phyloP scores from a whole-genome alignment of 2,797 vertebrate genomes.

The Centropyge bicolor region DNA sequence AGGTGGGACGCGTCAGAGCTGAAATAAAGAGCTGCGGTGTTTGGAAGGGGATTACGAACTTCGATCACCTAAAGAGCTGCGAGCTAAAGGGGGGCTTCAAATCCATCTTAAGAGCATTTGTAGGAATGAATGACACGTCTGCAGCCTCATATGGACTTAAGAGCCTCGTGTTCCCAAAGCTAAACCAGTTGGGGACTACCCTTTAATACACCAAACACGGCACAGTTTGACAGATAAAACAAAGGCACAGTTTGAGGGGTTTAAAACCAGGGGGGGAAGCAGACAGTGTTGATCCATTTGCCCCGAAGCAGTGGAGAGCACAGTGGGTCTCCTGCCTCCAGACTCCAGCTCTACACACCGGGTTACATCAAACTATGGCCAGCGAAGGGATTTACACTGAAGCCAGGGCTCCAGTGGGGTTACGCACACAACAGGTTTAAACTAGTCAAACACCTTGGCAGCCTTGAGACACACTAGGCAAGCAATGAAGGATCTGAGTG shows the following conservation, averaged over 20 bases:
- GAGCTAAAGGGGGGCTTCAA: constrained; percentile 27
- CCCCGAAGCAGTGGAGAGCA: constrained; percentile 56
- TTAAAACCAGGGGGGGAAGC: constrained; percentile 37
- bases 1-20: constrained; percentile 10
- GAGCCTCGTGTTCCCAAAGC: constrained; percentile 27
- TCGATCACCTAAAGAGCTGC: constrained; percentile 51
- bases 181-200: constrained; percentile 47
- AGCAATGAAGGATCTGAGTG: constrained; percentile 10
- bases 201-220: constrained; percentile 49
- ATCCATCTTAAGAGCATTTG: constrained; percentile 34
- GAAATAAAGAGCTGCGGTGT: constrained; percentile 29
- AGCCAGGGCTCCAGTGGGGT: constrained; percentile 43
- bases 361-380: constrained; percentile 56
- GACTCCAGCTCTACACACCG: constrained; percentile 41
- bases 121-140: constrained; percentile 42
- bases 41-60: constrained; percentile 36
- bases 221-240: constrained; percentile 62
- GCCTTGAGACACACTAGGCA: constrained; percentile 19
- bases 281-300: constrained; percentile 62
- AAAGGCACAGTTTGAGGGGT: constrained; percentile 59
- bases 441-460: constrained; percentile 48
- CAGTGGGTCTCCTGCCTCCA: constrained; percentile 50
- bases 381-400: constrained; percentile 57
- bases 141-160: constrained; percentile 39
- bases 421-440: constrained; percentile 47